Base-by-base conservation (phyloP, 35 echinoderm and acorn worm genomes). In the Acanthaster planci region DNA sequence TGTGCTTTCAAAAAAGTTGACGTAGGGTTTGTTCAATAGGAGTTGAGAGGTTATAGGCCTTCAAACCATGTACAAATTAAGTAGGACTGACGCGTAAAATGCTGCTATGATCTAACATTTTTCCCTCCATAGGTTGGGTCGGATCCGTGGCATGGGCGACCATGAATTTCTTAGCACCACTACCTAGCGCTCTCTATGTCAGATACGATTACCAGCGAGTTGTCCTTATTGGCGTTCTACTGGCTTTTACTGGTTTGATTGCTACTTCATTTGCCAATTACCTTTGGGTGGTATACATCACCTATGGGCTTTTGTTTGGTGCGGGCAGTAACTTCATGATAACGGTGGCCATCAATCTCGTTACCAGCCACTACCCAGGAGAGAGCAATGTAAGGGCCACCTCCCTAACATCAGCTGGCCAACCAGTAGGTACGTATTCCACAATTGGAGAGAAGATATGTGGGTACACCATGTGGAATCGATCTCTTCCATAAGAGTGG, bases 281-380 rank as follows among this genome's bases (percentile, higher is more conserved):
- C 7, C 79, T 81, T 7, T 81, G 79, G 79, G 2, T 81, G 0
- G 22, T 81, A 5, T 81, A 81, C 50, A 44, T 81, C 19, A 81
- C 79, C 4, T 81, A 52, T 22, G 79, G 79, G 2, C n/a, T 81
- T 40, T 30, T 52, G 40, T 81, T 81, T 17, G 79, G 79, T 14
- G 79, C 39, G 2, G 79, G 79, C 15, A 52, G 40, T 22, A 81
- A 81, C 17, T 81, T 81, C 17, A 47, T 51, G 17, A 52, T 52
- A 9, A 81, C 40, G 21, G 40, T 47, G 8, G 26, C 79, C 44
- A 51, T 81, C 27, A 81, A 81, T 32, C 21, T 81, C 1, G 27
- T 81, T 18, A 81, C 79, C 18, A 32, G 18, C 18, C 51, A 81
- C 40, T 81, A 52, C 22, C 79, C 79, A 47, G 51, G 29, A 21